phyloP scores from a whole-genome alignment of 2,888 invertebrate species.

The Epiperipatus broadwayi region DNA sequence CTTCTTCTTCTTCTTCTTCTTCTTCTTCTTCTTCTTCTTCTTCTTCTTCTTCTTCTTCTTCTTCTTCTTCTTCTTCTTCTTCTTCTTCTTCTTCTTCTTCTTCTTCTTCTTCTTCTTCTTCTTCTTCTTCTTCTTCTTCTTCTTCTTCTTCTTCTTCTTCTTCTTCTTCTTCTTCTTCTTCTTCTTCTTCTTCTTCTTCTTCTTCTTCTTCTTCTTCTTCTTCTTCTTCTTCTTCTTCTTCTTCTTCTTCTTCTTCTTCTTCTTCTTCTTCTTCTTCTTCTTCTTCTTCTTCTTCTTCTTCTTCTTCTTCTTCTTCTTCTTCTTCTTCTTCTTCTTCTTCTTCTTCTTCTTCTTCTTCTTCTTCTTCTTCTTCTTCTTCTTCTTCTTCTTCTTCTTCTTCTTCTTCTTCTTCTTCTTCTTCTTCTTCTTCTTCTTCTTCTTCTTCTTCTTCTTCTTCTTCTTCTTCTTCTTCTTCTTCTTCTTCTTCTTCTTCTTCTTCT shows the following conservation, averaged over 20 bases:
- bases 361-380: conserved; percentile 3
- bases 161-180: conserved; percentile 3
- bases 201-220: conserved; percentile 3
- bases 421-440: conserved; percentile 3
- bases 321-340: conserved; percentile 3
- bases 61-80: conserved; percentile 3
- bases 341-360: conserved; percentile 3
- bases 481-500: conserved; percentile 3
- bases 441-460: conserved; percentile 3
- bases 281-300: conserved; percentile 3
- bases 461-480: conserved; percentile 3
- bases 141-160: conserved; percentile 3
- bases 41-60: conserved; percentile 3
- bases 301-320: conserved; percentile 3
- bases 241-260: conserved; percentile 3
- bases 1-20: conserved; percentile 3
- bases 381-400: conserved; percentile 3
- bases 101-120: conserved; percentile 3
- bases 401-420: conserved; percentile 3
- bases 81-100: conserved; percentile 3
- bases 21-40: conserved; percentile 3
- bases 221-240: conserved; percentile 3
- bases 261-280: conserved; percentile 3
- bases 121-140: conserved; percentile 3
- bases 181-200: conserved; percentile 3